Evolutionary conservation across 2,113 vertebrate species (phyloP), one percentile per base, ranked within the genome.

Genomic region (Miniopterus natalensis): DNA sequence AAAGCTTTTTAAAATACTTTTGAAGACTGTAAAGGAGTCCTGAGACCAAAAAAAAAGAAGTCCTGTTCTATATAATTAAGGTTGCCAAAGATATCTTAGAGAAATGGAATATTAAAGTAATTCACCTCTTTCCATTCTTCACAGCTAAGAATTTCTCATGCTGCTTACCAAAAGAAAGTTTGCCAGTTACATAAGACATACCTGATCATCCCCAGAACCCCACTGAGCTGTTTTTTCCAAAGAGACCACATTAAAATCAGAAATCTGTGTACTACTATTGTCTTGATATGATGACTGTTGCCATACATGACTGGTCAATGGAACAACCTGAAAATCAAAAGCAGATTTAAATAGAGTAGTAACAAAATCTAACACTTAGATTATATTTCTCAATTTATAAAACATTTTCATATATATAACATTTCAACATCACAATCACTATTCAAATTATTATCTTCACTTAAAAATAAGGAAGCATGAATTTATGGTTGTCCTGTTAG

Each of bases 271-370:
- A 75, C 88, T 31, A 87, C n/a, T 68, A 53, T 53, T 51, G 2
- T 84, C 77, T 84, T 94, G 74, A 88, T 63, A 63, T 53, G 49
- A 45, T 57, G 88, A 59, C 49, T 94, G 75, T 40, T 94, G 88
- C 95, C 96, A 92, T 15, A 57, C 36, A 77, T 36, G 70, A 93
- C 36, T 40, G 15, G 70, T 70, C 74, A 88, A 57, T n/a, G 96
- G 84, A 79, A 90, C 27, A 87, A 89, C 45, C 96, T 96, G 53
- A 94, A 96, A 95, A 74, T 51, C 53, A 93, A 90, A 96, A 87
- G 13, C 25, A 74, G 36, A 90, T 61, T 74, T 92, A 88, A 93
- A 80, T 11, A 57, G 0, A 85, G 21, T 25, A 45, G n/a, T 51
- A 87, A 68, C 42, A 94, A 63, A 88, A 79, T 71, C 63, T 92